Base-by-base conservation (phyloP, 2,797 vertebrate species). In the Menidia menidia region DNA sequence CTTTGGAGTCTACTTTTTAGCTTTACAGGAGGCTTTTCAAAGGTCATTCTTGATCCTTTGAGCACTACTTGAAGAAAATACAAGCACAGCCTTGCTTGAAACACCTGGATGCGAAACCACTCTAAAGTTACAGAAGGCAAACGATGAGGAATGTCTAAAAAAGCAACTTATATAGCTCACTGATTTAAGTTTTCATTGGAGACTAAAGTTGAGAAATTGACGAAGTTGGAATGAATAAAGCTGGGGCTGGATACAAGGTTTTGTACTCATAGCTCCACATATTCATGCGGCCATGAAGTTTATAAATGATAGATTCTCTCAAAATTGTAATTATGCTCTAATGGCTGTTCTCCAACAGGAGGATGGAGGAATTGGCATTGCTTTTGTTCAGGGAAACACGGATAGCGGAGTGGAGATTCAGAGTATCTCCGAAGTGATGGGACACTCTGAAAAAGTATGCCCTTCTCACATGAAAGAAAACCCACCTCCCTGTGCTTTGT, bases 351-450 rank as follows among this genome's bases (percentile, higher is more conserved):
- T 53, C 10, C 31, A 6, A 63, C 0, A 98, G 97, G 96, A 97
- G 86, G 96, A 96, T 41, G 95, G 91, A 47, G 93, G 93, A 41
- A 88, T 96, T 32, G 96, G 95, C 66, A 93, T 96, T 79, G 93
- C 94, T 41, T 94, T 96, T 78, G 95, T 93, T 69, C 96, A 97
- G 58, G 90, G 84, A 47, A 94, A 94, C 65, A 95, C 95, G 0
- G 66, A 89, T 41, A 86, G 73, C 1, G 96, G 94, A 42, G 92
- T 95, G 50, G 81, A 95, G 77, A 84, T 96, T 76, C 94, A 95
- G 82, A 96, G 94, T 63, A 80, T 96, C 64, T 93, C 93, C 61
- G 96, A 97, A 76, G 61, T 60, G n/a, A 87, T 92, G 13, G 96
- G 93, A 67, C 89, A 92, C 2, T 92, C 94, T 16, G 90, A 86